Percentiles rank a stretch among this genome's conserved stretches.
Conservation (phyloP, 2,888 invertebrate species). For the Lasius platythorax region DNA sequence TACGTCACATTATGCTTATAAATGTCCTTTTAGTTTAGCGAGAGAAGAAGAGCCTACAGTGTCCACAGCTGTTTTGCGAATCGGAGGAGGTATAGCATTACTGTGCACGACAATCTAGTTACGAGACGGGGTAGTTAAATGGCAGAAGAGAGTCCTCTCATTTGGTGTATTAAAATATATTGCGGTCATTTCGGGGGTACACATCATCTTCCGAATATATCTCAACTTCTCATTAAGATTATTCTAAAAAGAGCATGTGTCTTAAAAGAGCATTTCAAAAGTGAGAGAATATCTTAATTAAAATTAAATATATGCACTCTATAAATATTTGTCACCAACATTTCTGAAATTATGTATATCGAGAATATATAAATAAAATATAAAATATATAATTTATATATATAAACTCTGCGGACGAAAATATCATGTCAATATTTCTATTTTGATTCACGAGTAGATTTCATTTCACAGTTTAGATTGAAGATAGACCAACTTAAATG, state of each 20-base stretch:
- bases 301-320: neutral
- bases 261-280: neutral
- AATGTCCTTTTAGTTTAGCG: conserved; percentile 1
- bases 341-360: neutral
- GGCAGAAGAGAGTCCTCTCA: neutral
- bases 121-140: neutral
- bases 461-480: conserved; percentile 33
- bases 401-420: neutral
- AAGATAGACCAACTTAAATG: conserved; percentile 24
- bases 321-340: neutral
- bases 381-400: neutral
- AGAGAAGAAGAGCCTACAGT: neutral
- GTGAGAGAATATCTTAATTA: neutral
- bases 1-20: neutral
- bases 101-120: neutral
- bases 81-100: conserved; percentile 3
- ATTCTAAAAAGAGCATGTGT: neutral
- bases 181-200: neutral
- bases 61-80: conserved; percentile 13
- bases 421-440: conserved; percentile 27
- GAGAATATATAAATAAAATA: too few relatives aligned
- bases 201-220: neutral
- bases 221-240: neutral
- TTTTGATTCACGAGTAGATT: neutral
- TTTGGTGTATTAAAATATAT: conserved; percentile 18